Evolutionary conservation across 2,888 invertebrate species (phyloP).

Genomic region (Cloeon dipterum): DNA sequence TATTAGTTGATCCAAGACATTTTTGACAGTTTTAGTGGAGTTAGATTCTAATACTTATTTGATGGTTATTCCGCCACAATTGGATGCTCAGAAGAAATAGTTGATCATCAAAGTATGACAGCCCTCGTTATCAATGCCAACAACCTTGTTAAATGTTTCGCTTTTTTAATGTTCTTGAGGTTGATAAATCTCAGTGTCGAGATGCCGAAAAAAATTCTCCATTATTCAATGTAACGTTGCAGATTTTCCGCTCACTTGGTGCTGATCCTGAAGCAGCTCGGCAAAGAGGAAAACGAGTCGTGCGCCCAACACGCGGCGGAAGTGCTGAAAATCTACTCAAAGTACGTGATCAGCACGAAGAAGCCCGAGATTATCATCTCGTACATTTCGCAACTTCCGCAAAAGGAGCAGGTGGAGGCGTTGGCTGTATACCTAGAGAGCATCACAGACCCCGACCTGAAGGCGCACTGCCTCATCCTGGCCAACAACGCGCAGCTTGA

Average conservation of each 20-base stretch:
- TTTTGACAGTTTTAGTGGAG: too few species aligned
- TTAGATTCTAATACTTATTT: too few species aligned
- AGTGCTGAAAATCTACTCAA: constrained; percentile 43
- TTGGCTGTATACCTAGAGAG: constrained; percentile 19
- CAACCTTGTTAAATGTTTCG: too few species aligned
- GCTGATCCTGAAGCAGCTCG: constrained; percentile 58
- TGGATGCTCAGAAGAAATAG: too few species aligned
- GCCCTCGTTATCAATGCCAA: too few species aligned
- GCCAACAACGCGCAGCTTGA: constrained; percentile 55
- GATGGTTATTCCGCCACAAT: too few species aligned
- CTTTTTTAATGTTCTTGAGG: too few species aligned
- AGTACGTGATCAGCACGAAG: constrained; percentile 7
- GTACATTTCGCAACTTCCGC: constrained; percentile 45
- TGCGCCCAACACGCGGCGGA: constrained; percentile 32
- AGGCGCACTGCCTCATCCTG: constrained; percentile 31
- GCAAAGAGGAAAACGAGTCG: constrained; percentile 35
- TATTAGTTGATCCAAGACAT: too few species aligned
- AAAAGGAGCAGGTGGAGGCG: constrained; percentile 26
- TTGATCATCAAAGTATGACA: too few species aligned
- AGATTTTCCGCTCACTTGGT: constrained; percentile 71
- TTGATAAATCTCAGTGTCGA: too few species aligned
- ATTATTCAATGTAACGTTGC: too few species aligned
- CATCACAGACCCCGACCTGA: constrained; percentile 11
- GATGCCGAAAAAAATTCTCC: too few species aligned
- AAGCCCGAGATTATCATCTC: not conserved